Percentiles rank a stretch among this genome's conserved stretches.
Evolutionary conservation across 2,113 vertebrate species (phyloP).

Genomic region (Patagioenas fasciata): DNA sequence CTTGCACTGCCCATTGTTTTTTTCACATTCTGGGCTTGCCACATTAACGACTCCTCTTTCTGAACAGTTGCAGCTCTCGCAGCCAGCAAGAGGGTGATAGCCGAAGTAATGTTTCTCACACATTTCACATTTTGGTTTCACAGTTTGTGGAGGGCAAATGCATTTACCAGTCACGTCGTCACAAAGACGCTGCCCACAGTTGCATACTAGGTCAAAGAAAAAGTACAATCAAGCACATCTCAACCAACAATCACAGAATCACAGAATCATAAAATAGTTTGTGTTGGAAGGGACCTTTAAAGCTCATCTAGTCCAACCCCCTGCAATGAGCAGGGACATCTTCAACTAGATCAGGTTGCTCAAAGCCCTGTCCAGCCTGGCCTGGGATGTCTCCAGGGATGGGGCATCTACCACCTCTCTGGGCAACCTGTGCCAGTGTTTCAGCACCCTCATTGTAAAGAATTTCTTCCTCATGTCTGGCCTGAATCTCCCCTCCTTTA

Average conservation of each 20-base stretch:
- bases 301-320: too few species aligned
- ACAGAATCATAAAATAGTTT: too few species aligned
- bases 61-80: slow-evolving; percentile 88
- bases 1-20: slow-evolving; percentile 86
- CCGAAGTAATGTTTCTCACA: slow-evolving; percentile 84
- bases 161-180: slow-evolving; percentile 87
- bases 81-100: slow-evolving; percentile 89
- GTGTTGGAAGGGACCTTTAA: too few species aligned
- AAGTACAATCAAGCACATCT: background rate
- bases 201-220: slow-evolving; percentile 77
- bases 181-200: slow-evolving; percentile 84
- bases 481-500: too few species aligned
- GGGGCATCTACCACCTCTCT: too few species aligned
- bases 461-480: too few species aligned
- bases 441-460: too few species aligned
- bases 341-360: too few species aligned
- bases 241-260: background rate
- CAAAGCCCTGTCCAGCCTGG: too few species aligned
- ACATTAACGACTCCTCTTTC: slow-evolving; percentile 66
- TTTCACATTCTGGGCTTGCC: slow-evolving; percentile 77
- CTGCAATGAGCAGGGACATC: too few species aligned
- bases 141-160: slow-evolving; percentile 87
- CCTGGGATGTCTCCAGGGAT: too few species aligned
- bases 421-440: too few species aligned
- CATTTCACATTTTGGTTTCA: slow-evolving; percentile 82